phyloP scores from a whole-genome alignment of 2,888 invertebrate genomes.

The Tetragonisca angustula region DNA sequence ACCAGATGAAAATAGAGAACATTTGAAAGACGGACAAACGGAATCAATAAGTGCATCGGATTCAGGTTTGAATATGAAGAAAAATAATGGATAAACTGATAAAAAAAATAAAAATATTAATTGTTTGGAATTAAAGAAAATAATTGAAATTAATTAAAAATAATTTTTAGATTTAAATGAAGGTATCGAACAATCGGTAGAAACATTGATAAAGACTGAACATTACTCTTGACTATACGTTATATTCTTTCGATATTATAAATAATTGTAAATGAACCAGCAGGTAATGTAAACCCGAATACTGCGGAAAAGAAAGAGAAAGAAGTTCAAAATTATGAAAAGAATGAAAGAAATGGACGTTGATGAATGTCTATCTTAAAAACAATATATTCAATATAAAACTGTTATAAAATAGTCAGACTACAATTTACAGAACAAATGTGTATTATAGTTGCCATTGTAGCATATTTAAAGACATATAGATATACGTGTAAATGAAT shows the following conservation, averaged over 20 bases:
- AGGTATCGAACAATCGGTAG: constrained; percentile 79
- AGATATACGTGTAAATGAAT: constrained; percentile 34
- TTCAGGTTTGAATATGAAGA: constrained; percentile 67
- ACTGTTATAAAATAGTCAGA: constrained; percentile 20
- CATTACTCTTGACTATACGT: constrained; percentile 8
- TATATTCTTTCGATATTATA: neutral
- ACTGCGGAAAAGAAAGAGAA: constrained; percentile 7
- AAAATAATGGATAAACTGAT: neutral
- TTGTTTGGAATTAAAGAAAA: neutral
- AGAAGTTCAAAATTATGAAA: constrained; percentile 5
- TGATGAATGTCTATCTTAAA: constrained; percentile 44
- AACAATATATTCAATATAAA: constrained; percentile 12
- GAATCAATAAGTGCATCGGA: constrained; percentile 72
- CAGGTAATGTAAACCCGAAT: neutral
- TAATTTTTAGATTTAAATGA: constrained; percentile 80
- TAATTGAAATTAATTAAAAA: neutral
- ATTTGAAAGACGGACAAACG: constrained; percentile 43
- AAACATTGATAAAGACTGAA: constrained; percentile 69
- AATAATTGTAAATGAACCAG: constrained; percentile 19
- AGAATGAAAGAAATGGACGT: constrained; percentile 60
- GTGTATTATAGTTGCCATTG: constrained; percentile 2
- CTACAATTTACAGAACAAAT: constrained; percentile 12
- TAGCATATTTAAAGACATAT: constrained; percentile 13
- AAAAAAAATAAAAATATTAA: neutral
- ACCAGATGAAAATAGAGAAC: constrained; percentile 6